Evolutionary conservation across 1,140 invertebrate genomes (phyloP).

Genomic region (Homalodisca vitripennis): DNA sequence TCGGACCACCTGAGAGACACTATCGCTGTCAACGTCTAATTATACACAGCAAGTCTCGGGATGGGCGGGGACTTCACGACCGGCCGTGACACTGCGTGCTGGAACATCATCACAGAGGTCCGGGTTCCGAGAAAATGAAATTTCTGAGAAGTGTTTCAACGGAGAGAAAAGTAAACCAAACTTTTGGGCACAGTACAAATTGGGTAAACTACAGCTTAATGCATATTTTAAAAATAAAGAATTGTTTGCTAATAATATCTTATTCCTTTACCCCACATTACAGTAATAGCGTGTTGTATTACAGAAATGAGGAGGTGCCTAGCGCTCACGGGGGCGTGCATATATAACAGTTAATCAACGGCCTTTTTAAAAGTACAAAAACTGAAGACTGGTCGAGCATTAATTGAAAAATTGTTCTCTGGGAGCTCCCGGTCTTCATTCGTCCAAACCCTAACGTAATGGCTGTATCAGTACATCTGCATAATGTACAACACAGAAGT

Average conservation of each 20-base stretch:
- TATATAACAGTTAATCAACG: neutral
- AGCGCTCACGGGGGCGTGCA: neutral
- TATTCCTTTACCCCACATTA: neutral
- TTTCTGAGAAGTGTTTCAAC: too few species aligned
- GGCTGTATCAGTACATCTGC: neutral
- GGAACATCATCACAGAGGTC: too few species aligned
- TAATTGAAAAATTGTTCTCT: neutral
- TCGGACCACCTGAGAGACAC: neutral
- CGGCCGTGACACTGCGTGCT: too few species aligned
- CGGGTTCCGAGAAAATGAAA: too few species aligned
- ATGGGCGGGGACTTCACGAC: too few species aligned
- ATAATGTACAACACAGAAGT: neutral
- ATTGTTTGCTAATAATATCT: neutral
- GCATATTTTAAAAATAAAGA: neutral
- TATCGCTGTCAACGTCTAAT: conserved; percentile 1
- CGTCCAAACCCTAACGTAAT: neutral
- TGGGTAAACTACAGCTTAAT: neutral
- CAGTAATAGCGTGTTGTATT: neutral
- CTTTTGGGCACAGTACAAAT: neutral
- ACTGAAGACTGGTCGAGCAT: conserved; percentile 1
- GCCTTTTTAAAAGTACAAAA: conserved; percentile 2
- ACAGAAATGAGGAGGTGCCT: neutral
- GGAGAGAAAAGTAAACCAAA: too few species aligned
- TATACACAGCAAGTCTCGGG: neutral
- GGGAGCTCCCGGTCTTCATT: too few species aligned